Conservation (phyloP, 2,113 vertebrate species). For the Campylomormyrus tamandua region DNA sequence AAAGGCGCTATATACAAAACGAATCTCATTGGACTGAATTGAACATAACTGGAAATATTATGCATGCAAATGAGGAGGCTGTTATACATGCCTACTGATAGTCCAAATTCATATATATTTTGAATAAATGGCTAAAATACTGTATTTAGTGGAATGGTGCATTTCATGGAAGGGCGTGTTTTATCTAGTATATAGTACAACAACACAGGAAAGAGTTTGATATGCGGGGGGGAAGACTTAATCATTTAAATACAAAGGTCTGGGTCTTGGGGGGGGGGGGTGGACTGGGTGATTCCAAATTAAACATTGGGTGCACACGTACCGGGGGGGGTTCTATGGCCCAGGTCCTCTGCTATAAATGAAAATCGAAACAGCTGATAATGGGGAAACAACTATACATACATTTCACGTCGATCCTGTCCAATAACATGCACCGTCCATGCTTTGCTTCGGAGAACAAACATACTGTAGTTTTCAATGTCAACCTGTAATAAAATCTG, state of each 20-base stretch:
- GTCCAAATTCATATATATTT: not conserved
- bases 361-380: not conserved
- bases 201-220: not conserved
- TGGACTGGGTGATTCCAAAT: not conserved
- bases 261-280: not conserved
- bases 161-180: not conserved
- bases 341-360: not conserved
- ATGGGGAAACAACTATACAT: not conserved
- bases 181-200: not conserved
- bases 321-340: not conserved
- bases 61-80: not conserved
- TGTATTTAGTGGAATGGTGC: not conserved
- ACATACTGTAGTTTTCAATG: slow-evolving; percentile 39
- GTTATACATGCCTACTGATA: not conserved
- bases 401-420: slow-evolving; percentile 14
- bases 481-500: slow-evolving; percentile 37
- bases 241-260: not conserved
- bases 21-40: not conserved
- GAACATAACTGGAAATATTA: not conserved
- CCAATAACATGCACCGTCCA: slow-evolving; percentile 35
- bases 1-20: not conserved
- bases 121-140: not conserved
- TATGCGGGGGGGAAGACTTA: not conserved
- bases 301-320: not conserved
- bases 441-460: slow-evolving; percentile 42